A percentile compares a stretch with the other conserved stretches of the same genome.
These are phyloP conservation scores for Agriopis aurantiaria DNA, from an alignment of 2,888 invertebrate genomes.

Conservation along the genomic window DNA sequence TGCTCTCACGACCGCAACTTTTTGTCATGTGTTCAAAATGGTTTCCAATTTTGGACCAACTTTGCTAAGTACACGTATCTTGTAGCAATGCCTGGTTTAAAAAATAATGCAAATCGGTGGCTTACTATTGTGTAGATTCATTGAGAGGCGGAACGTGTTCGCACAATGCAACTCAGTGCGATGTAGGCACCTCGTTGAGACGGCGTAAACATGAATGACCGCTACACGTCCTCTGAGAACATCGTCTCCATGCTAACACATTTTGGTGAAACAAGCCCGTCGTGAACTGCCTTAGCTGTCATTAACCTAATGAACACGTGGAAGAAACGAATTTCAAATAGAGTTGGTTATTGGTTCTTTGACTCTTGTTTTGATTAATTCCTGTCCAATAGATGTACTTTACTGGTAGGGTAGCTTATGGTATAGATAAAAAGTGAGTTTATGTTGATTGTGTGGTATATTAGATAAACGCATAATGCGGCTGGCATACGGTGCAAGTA, in stretches of 20 bases:
- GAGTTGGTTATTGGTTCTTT: constrained; percentile 17
- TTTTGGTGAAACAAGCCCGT: constrained; percentile 48
- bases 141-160: constrained; percentile 16
- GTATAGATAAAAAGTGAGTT: not conserved
- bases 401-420: not conserved
- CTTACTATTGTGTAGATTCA: constrained; percentile 9
- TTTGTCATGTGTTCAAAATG: constrained; percentile 28
- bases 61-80: not conserved
- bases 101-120: constrained; percentile 5
- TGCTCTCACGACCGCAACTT: constrained; percentile 17
- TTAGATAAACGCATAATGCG: not conserved
- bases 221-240: constrained; percentile 56
- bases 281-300: constrained; percentile 46
- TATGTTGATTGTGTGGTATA: not conserved
- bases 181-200: constrained; percentile 17
- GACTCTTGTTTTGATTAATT: constrained; percentile 16
- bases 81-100: not conserved
- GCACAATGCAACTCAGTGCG: constrained; percentile 29
- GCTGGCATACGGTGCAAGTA: too few species aligned
- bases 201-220: constrained; percentile 48
- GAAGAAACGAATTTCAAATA: constrained; percentile 25
- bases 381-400: not conserved
- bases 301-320: constrained; percentile 37
- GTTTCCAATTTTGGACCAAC: constrained; percentile 18
- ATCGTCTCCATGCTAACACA: constrained; percentile 20